Base-by-base conservation (phyloP, 2,888 invertebrate genomes). In the Rhopalosiphum nymphaeae region DNA sequence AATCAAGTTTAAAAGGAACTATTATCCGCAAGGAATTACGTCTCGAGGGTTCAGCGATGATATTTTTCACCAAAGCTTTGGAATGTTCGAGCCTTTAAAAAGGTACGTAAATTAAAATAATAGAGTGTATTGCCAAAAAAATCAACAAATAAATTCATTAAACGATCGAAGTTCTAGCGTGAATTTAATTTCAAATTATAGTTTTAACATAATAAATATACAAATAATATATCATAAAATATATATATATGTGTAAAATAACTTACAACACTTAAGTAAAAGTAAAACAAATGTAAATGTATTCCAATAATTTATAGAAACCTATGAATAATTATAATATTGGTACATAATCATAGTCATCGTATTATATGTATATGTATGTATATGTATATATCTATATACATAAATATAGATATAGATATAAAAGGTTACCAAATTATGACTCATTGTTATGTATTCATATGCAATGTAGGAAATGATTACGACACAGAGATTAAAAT, bases 51-150 rank as follows among this genome's bases (percentile, higher is more conserved):
- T 94, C 94, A 94, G 91, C 67, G 94, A 94, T 29, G 94, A 94
- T 67, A 94, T 94, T 53, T 94, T 94, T 53, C 94, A 94, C 90
- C 94, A 94, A 53, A 94, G 94, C 86, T 94, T 94, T 44, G 94
- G 94, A 86, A 90, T 91, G 90, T 94, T 94, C 29, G 94, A 94
- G 49, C 94, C 94, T 0, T 29, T 94, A 42, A 94, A 94, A 86
- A 87, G 94, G 94, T 94, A 93, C 16, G 36, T 49, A 26, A 4
- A 56, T 56, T 13, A 56, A 85, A 42, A 44, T 57, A 36, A 13
- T 36, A 9, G 25, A 36, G 21, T 26, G 21, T 78, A 42, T 78
- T 21, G 21, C 2, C 21, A 21, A 67, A 36, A 78, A 36, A 36
- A 36, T 36, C 16, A n/a, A 67, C 7, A 78, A 78, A 78, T 78